phyloP scores from a whole-genome alignment of 1,140 invertebrate genomes.

The Delia radicum region DNA sequence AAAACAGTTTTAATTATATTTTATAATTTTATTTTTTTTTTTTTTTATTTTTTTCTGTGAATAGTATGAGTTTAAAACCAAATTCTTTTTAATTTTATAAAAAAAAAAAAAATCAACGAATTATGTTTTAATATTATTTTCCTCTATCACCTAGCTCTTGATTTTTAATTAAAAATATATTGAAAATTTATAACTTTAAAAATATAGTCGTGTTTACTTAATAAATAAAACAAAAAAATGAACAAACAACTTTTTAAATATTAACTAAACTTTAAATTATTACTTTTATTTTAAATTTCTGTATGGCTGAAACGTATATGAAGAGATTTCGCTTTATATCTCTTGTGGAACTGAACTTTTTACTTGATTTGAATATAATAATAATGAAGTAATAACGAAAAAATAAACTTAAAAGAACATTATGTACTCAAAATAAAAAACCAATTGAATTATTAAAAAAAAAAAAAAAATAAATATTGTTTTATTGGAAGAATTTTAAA shows the following conservation, averaged over 20 bases:
- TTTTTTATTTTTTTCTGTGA: not conserved
- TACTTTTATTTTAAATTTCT: not conserved
- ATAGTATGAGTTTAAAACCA: slow-evolving; percentile 6
- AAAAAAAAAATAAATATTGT: no score
- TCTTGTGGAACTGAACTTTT: not conserved
- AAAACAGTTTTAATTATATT: slow-evolving; percentile 7
- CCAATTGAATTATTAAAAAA: not conserved
- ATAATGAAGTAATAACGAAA: not conserved
- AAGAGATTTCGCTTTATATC: not conserved
- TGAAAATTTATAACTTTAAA: not conserved
- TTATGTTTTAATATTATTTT: not conserved
- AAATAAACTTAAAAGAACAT: not conserved
- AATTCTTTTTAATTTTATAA: not conserved
- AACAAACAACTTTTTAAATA: not conserved
- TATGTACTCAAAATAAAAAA: slow-evolving; percentile 7
- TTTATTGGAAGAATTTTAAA: no score
- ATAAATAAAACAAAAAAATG: not conserved
- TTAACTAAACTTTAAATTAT: not conserved
- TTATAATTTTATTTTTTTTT: not conserved
- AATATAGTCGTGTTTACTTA: not conserved
- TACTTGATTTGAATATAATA: not conserved
- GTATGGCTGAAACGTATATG: not conserved
- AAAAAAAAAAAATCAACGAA: not conserved
- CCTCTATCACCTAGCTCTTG: not conserved
- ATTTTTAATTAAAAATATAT: not conserved